Conservation (phyloP, 2,797 vertebrate species). For the Enteromius anoplus region DNA sequence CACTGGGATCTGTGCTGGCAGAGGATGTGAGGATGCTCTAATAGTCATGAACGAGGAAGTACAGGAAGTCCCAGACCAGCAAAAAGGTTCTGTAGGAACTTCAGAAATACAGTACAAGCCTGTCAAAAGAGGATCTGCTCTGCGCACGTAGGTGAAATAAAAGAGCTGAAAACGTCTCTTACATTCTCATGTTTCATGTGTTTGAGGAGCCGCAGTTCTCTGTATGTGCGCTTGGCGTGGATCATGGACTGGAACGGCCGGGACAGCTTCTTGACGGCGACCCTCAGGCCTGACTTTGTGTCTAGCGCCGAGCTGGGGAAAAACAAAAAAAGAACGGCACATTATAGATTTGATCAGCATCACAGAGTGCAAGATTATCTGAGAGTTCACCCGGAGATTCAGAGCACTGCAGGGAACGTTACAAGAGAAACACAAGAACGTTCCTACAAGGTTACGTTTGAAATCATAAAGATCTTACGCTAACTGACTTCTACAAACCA, state of each 20-base stretch:
- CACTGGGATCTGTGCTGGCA: slow-evolving; percentile 1
- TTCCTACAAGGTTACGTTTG: neutral
- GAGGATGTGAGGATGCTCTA: slow-evolving; percentile 22
- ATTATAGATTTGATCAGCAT: slow-evolving; percentile 21
- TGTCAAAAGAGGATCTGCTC: neutral
- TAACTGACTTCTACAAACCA: neutral
- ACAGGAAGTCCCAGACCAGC: neutral
- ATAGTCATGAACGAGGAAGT: slow-evolving; percentile 7
- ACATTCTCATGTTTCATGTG: slow-evolving; percentile 99
- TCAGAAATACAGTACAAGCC: neutral
- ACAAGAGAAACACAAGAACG: neutral
- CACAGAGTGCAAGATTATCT: neutral
- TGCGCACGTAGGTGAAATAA: neutral
- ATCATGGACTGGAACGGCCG: slow-evolving; percentile 98
- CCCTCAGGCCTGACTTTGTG: slow-evolving; percentile 79
- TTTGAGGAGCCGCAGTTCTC: slow-evolving; percentile 94
- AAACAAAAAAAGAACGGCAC: slow-evolving; percentile 45
- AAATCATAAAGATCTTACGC: too few species aligned
- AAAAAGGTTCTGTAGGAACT: neutral
- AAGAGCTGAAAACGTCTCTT: slow-evolving; percentile 64
- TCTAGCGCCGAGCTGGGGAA: slow-evolving; percentile 88
- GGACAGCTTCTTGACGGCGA: slow-evolving; percentile 97
- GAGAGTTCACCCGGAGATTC: neutral
- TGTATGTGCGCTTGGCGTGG: slow-evolving; percentile 97
- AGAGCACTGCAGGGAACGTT: neutral